Evolutionary conservation across 2,797 vertebrate species (phyloP).

Genomic region (Lindbergichthys nudifrons): DNA sequence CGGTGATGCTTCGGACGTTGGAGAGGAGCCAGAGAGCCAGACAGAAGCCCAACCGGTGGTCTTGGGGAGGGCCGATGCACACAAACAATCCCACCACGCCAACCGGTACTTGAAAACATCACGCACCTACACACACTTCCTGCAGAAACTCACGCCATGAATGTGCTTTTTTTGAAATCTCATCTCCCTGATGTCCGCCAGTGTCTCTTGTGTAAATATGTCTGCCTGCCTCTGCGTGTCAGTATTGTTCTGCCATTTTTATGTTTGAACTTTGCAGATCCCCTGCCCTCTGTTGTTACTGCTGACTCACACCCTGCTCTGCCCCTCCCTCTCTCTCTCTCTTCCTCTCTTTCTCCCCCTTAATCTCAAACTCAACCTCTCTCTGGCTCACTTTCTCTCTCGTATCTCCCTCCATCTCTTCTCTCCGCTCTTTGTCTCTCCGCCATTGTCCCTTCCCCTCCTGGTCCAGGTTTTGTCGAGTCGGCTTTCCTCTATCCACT

Average conservation of each 20-base stretch:
- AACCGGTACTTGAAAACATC: conserved; percentile 62
- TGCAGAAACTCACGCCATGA: conserved; percentile 17
- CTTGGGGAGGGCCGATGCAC: conserved; percentile 90
- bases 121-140: conserved; percentile 23
- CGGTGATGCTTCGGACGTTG: conserved; percentile 91
- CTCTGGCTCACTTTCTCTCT: conserved; percentile 24
- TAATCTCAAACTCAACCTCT: conserved; percentile 31
- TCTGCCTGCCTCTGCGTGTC: conserved; percentile 61
- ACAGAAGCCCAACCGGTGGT: conserved; percentile 93
- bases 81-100: conserved; percentile 67
- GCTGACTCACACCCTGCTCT: conserved; percentile 68
- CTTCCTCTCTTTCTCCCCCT: conserved; percentile 16
- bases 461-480: conserved; percentile 93
- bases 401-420: conserved; percentile 62
- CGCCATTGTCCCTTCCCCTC: conserved; percentile 68
- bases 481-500: conserved; percentile 93
- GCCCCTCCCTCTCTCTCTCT: conserved; percentile 73
- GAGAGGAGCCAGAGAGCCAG: conserved; percentile 91
- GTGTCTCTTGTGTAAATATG: conserved; percentile 55
- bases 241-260: conserved; percentile 64
- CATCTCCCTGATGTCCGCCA: conserved; percentile 22
- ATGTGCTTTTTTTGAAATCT: conserved; percentile 3
- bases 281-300: conserved; percentile 60
- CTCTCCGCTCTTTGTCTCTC: conserved; percentile 73
- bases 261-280: conserved; percentile 62